Base-by-base conservation (phyloP, 2,888 invertebrate species). In the Ochropleura plecta region DNA sequence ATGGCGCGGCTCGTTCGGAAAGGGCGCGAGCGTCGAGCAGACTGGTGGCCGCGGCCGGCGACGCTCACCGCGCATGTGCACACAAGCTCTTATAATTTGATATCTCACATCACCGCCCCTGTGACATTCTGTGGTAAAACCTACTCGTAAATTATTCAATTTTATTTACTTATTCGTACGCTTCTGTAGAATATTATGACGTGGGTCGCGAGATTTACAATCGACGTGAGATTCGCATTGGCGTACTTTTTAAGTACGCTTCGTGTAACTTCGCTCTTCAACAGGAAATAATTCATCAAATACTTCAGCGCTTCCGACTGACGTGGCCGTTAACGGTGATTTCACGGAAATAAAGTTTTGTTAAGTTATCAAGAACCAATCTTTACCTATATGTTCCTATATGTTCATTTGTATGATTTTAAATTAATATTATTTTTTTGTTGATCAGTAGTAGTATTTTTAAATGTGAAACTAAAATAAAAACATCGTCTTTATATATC, bases 91-190 rank as follows among this genome's bases (percentile, higher is more conserved):
- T 94, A 95, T 95, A 95, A 95, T 95, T 94, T 95, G 94, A 95
- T 95, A 95, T 95, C 94, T 93, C 94, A 93, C 94, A 94, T 95
- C 94, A 93, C 93, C 94, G 93, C 94, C 92, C 93, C 92, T 93
- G 93, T 94, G 94, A 95, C 95, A 94, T 93, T 94, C 92, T 93
- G 93, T 94, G 94, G 94, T 92, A 93, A 94, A 95, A 93, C 93
- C 92, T 93, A 93, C 93, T 94, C 93, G 92, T 94, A 93, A 94
- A 95, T 95, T 94, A 95, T 95, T 95, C 94, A 94, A 94, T 94
- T 94, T 94, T 94, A 94, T 94, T 94, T 93, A 93, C 92, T 94
- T 94, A 93, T 91, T 90, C 92, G 89, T 90, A 88, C 90, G 91
- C 88, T 90, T 88, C 89, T 88, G 90, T 89, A 83, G 86, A 86